phyloP scores from a whole-genome alignment of 2,113 vertebrate species.

The Holacanthus passer region DNA sequence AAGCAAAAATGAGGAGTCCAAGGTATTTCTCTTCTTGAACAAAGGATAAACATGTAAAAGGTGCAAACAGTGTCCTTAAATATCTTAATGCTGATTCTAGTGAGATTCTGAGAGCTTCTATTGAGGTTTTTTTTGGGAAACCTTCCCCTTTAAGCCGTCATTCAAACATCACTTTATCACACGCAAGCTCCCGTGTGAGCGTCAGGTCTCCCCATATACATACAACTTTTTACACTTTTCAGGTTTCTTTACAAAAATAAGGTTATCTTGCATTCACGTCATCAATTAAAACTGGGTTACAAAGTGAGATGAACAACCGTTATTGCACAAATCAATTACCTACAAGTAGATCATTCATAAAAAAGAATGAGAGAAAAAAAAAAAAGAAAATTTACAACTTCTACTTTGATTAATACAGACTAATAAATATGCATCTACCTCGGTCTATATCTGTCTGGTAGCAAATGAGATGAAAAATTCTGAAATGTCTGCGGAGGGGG shows the following conservation, averaged over 20 bases:
- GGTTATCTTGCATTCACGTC: slow-evolving; percentile 77
- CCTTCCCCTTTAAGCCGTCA: neutral
- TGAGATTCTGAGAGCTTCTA: neutral
- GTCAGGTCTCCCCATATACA: slow-evolving; percentile 46
- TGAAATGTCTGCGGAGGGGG: slow-evolving; percentile 7
- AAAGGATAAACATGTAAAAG: neutral
- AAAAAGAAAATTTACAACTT: slow-evolving; percentile 42
- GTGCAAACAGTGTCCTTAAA: slow-evolving; percentile 30
- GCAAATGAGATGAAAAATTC: slow-evolving; percentile 51
- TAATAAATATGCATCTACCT: slow-evolving; percentile 76
- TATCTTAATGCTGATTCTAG: slow-evolving; percentile 11
- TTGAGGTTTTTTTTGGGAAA: slow-evolving; percentile 42
- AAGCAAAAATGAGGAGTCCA: slow-evolving; percentile 5
- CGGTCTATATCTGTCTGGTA: slow-evolving; percentile 18
- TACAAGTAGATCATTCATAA: slow-evolving; percentile 65
- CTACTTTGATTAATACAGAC: slow-evolving; percentile 64
- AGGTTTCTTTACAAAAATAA: slow-evolving; percentile 84
- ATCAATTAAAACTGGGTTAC: slow-evolving; percentile 76
- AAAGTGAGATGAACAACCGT: slow-evolving; percentile 80
- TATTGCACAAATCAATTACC: slow-evolving; percentile 84
- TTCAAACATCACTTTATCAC: slow-evolving; percentile 15
- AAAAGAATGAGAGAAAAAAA: slow-evolving; percentile 34
- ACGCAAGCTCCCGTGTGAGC: slow-evolving; percentile 19
- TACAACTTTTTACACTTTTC: slow-evolving; percentile 74
- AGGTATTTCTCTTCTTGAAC: slow-evolving; percentile 13